Evolutionary conservation across 2,888 invertebrate species (phyloP).

Genomic region (Gibbula magus): DNA sequence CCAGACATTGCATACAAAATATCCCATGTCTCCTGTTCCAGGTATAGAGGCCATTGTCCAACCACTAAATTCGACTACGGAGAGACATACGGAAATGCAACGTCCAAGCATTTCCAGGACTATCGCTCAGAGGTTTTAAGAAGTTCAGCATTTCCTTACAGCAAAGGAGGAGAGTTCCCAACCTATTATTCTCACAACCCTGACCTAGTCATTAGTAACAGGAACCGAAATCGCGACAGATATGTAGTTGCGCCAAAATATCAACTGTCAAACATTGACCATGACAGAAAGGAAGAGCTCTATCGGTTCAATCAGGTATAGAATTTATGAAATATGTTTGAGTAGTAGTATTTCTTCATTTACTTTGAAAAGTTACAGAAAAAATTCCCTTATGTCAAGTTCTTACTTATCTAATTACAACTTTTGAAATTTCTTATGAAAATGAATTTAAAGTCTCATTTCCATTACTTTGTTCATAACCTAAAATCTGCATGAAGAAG

Average conservation of each 20-base stretch:
- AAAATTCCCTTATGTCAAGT: too few species aligned
- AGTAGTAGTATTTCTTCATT: too few species aligned
- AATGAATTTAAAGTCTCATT: too few species aligned
- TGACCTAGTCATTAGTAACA: constrained; percentile 72
- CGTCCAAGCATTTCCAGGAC: constrained; percentile 75
- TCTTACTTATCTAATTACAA: too few species aligned
- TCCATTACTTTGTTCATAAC: too few species aligned
- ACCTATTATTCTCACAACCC: constrained; percentile 74
- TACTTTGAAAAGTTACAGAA: too few species aligned
- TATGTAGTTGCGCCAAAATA: constrained; percentile 72
- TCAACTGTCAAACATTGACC: constrained; percentile 70
- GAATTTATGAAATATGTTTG: background rate
- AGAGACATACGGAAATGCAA: constrained; percentile 75
- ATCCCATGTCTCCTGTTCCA: constrained; percentile 43
- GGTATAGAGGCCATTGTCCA: constrained; percentile 74
- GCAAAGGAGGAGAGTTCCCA: constrained; percentile 74
- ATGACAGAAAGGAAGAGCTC: constrained; percentile 72
- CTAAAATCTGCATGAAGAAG: too few species aligned
- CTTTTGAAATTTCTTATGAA: too few species aligned
- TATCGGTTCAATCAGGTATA: constrained; percentile 68
- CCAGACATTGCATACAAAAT: constrained; percentile 30
- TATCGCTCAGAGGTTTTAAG: constrained; percentile 72
- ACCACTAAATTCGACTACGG: constrained; percentile 75
- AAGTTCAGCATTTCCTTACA: constrained; percentile 70
- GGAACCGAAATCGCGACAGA: constrained; percentile 70